Conservation (phyloP, 2,113 vertebrate species). For the Gallinago media region DNA sequence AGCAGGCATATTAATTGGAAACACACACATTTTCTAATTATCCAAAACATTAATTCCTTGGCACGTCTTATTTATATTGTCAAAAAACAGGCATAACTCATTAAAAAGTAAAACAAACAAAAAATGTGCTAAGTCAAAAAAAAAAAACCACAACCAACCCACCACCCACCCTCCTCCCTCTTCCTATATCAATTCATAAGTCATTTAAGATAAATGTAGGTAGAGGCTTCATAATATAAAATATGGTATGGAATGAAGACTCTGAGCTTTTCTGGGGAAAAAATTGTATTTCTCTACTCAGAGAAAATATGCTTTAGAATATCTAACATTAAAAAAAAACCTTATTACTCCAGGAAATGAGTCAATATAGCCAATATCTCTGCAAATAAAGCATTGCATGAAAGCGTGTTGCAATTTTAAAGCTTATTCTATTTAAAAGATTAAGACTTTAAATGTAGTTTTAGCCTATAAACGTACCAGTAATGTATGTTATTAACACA, state of each 20-base stretch:
- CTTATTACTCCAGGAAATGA: not conserved
- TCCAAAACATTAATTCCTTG: not conserved
- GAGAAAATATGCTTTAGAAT: not conserved
- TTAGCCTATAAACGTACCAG: not conserved
- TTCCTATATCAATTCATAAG: fast-evolving
- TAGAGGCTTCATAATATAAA: not conserved
- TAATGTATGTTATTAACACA: too few species aligned
- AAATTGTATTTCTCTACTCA: fast-evolving
- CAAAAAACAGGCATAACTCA: fast-evolving
- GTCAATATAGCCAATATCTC: not conserved
- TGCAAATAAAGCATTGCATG: not conserved
- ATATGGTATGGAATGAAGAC: not conserved
- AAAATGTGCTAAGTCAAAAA: not conserved
- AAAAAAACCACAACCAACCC: not conserved
- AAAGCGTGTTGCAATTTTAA: not conserved
- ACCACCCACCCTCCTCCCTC: not conserved
- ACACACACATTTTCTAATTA: not conserved
- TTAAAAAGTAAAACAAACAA: not conserved
- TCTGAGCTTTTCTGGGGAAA: not conserved
- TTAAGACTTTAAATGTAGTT: not conserved
- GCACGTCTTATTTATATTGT: not conserved
- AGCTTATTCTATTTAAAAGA: not conserved
- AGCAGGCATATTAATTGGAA: not conserved
- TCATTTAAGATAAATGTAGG: not conserved
- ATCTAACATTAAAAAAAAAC: not conserved